A percentile compares a stretch with the other conserved stretches of the same genome.
These are phyloP conservation scores for Lycaon pictus DNA, from an alignment of 2,113 vertebrate species.

Conservation along the genomic window DNA sequence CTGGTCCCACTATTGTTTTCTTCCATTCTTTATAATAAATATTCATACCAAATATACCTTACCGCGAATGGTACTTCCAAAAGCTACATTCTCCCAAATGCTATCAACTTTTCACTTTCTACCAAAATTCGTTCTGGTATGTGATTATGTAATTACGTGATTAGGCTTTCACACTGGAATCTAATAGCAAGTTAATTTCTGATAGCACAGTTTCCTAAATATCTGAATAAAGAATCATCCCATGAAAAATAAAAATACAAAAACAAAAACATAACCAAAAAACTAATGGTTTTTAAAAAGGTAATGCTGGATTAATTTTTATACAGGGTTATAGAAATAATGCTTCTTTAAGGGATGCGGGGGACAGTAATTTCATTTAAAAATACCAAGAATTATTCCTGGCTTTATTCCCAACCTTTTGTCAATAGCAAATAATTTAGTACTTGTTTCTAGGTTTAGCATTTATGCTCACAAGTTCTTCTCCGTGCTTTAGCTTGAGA, in stretches of 20 bases:
- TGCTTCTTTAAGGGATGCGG: background rate
- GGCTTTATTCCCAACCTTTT: conserved; percentile 1
- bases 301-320: background rate
- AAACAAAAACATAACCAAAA: background rate
- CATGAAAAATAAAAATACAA: background rate
- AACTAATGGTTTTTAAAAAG: background rate
- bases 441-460: background rate
- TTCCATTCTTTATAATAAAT: background rate
- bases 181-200: background rate
- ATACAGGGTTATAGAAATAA: background rate
- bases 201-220: background rate
- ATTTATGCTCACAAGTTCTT: background rate
- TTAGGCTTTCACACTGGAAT: background rate
- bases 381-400: background rate
- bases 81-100: background rate
- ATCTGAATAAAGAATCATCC: conserved; percentile 11
- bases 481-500: background rate
- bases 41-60: background rate
- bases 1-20: background rate
- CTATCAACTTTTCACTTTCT: background rate
- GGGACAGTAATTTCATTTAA: background rate
- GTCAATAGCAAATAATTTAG: background rate
- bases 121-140: background rate
- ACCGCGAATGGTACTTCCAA: background rate
- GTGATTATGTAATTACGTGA: background rate